Conservation (phyloP, 2,113 vertebrate genomes). For the Lampris megalopsis region DNA sequence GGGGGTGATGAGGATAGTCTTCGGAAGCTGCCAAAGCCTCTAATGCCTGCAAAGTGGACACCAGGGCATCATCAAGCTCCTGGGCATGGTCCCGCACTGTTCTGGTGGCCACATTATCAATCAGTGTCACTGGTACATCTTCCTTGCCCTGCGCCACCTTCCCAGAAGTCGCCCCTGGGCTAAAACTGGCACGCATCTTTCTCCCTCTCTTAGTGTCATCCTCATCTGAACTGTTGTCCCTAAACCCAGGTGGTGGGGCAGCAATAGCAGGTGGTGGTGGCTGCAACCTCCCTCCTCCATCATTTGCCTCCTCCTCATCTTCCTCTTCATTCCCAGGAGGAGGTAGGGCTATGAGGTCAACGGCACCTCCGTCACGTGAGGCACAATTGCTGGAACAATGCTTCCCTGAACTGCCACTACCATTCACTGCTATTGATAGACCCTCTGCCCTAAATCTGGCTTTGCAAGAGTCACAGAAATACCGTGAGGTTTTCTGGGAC, state of each 20-base stretch:
- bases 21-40: constrained; percentile 98
- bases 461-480: constrained; percentile 96
- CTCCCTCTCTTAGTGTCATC: constrained; percentile 91
- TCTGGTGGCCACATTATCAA: constrained; percentile 91
- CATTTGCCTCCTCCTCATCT: constrained; percentile 77
- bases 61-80: constrained; percentile 96
- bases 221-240: constrained; percentile 97
- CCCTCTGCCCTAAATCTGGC: constrained; percentile 86
- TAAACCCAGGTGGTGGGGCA: constrained; percentile 95
- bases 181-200: constrained; percentile 58
- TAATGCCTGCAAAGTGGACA: constrained; percentile 96
- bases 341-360: constrained; percentile 94
- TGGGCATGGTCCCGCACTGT: constrained; percentile 96
- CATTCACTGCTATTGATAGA: constrained; percentile 48
- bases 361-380: constrained; percentile 87
- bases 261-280: constrained; percentile 89
- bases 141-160: constrained; percentile 80
- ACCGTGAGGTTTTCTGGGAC: constrained; percentile 81
- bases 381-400: constrained; percentile 82
- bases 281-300: constrained; percentile 81
- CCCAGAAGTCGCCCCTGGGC: constrained; percentile 39
- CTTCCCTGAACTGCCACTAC: constrained; percentile 73
- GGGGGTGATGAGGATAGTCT: constrained; percentile 90
- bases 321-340: constrained; percentile 93
- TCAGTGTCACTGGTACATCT: constrained; percentile 94